Evolutionary conservation across 2,888 invertebrate genomes (phyloP), one percentile per base, ranked within the genome.

Genomic region (Lepidocyrtinus sp.): DNA sequence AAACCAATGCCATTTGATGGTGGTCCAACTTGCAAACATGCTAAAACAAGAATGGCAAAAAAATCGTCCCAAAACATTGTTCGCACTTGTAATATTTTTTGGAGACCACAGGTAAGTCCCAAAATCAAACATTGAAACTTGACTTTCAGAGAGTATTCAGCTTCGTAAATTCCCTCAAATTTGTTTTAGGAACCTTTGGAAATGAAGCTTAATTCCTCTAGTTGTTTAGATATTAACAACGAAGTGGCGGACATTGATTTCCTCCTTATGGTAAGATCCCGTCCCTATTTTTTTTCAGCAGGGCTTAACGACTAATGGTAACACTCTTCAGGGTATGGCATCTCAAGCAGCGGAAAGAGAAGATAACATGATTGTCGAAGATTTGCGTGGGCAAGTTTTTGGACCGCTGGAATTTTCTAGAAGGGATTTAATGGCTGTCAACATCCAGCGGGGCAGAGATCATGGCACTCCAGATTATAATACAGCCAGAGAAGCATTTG

Each of bases 381-480:
- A 92, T 87, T 87, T 92, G 45, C 87, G 91, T 87, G 91, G 88
- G n/a, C 89, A 89, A 79, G 90, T 92, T 17, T 91, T 91, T 87
- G 91, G 91, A 0, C 90, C 91, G 0, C 87, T 91, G 68, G 91
- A 92, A 87, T 91, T 92, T 87, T 91, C 91, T 1, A 87, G 91
- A 71, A 88, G 91, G 61, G 91, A 92, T 87, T 88, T 92, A 79
- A 91, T 91, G 91, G 91, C 91, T 1, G 83, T 91, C 15, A 91
- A 91, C 87, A 90, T 92, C 69, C 91, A 91, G 87, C 87, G 91
- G 78, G 88, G 87, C 12, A 88, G 91, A 70, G 91, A 91, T 86
- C 91, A 91, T 86, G 91, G 91, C 12, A 85, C 84, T 24, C 92
- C 92, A 0, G 92, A 92, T 88, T 92, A 91, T 87, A 92, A 92